Conservation (phyloP, 2,113 vertebrate species). For the Laticauda laticaudata region DNA sequence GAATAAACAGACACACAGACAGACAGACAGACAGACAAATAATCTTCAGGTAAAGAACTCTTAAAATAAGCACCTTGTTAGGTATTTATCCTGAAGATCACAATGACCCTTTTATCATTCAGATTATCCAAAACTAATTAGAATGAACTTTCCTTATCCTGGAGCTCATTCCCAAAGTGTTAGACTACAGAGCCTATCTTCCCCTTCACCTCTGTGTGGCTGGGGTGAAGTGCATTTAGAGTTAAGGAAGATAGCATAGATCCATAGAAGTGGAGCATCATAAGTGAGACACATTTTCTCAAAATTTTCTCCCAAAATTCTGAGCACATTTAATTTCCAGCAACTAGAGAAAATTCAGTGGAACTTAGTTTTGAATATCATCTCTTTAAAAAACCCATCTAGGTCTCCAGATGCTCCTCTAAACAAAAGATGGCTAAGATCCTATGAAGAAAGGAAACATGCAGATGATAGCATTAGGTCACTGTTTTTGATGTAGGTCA, state of each 20-base stretch:
- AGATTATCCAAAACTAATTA: constrained; percentile 40
- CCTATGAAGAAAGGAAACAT: neutral
- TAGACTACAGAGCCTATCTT: neutral
- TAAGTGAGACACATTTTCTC: constrained; percentile 13
- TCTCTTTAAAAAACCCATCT: constrained; percentile 5
- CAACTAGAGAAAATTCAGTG: constrained; percentile 16
- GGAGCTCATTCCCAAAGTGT: neutral
- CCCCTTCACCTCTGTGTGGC: too few relatives aligned
- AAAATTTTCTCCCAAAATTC: constrained; percentile 25
- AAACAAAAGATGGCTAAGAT: constrained; percentile 8
- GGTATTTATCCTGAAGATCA: constrained; percentile 23
- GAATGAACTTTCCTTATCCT: neutral
- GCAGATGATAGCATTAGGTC: neutral
- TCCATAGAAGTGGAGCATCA: constrained; percentile 26
- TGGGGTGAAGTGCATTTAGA: neutral
- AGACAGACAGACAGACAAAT: neutral
- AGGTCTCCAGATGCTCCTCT: neutral
- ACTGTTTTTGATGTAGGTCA: constrained; percentile 13
- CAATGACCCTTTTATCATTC: constrained; percentile 19
- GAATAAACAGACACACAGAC: neutral
- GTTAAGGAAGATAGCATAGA: neutral
- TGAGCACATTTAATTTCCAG: constrained; percentile 52
- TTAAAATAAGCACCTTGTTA: constrained; percentile 6
- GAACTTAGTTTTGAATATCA: constrained; percentile 8
- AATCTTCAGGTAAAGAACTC: constrained; percentile 35